Percentiles rank a stretch among this genome's conserved stretches.
phyloP scores from a whole-genome alignment of 2,113 vertebrate species.

The Phocoena phocoena region DNA sequence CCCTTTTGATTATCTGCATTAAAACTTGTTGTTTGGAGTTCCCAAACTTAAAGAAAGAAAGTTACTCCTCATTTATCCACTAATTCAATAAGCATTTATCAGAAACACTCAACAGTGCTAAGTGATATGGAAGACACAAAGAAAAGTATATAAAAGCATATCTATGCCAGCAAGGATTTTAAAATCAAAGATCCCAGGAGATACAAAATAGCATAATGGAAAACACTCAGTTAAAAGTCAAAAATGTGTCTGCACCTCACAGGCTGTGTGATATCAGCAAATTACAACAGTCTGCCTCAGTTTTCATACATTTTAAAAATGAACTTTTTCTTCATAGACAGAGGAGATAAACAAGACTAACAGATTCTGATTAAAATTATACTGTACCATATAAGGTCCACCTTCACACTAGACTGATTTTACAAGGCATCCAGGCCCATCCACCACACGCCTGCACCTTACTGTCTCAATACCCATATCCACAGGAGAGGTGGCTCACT shows the following conservation, averaged over 20 bases:
- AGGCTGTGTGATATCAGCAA: neutral
- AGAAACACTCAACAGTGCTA: neutral
- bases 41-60: neutral
- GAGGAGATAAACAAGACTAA: neutral
- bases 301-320: neutral
- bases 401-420: neutral
- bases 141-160: neutral
- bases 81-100: neutral
- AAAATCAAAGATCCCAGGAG: neutral
- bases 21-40: neutral
- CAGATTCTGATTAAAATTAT: neutral
- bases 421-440: accelerated
- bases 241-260: neutral
- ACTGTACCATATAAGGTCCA: neutral
- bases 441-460: no score
- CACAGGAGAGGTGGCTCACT: no score
- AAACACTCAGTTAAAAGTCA: neutral
- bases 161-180: neutral
- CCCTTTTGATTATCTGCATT: neutral
- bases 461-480: accelerated
- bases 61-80: neutral
- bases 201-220: neutral
- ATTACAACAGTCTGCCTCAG: neutral
- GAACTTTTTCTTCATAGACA: neutral
- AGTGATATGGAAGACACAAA: neutral